phyloP scores from a whole-genome alignment of 2,797 vertebrate species.

The Petrocephalus sullivani region DNA sequence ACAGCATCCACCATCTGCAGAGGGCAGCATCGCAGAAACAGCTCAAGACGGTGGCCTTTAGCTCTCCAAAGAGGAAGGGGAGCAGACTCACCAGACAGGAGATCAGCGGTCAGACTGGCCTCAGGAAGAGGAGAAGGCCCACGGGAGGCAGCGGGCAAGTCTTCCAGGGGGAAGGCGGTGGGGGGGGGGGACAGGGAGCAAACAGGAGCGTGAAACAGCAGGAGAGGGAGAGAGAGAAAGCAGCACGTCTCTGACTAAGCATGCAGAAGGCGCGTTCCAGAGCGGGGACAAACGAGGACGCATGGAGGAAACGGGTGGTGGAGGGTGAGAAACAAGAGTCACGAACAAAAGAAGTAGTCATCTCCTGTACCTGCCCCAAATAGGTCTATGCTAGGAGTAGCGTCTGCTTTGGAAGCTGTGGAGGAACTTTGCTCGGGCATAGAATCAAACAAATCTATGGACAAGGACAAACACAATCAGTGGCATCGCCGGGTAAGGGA shows the following conservation, averaged over 20 bases:
- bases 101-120: conserved; percentile 80
- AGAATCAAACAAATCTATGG: conserved; percentile 98
- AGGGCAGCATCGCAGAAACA: neutral
- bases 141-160: conserved; percentile 85
- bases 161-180: conserved; percentile 59
- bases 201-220: conserved; percentile 29
- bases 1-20: neutral
- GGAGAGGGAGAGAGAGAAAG: conserved; percentile 25
- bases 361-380: conserved; percentile 96
- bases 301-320: conserved; percentile 42
- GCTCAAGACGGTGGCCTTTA: neutral
- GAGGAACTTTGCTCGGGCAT: conserved; percentile 82
- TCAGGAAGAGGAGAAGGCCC: conserved; percentile 92
- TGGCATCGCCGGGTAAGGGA: conserved; percentile 12
- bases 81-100: conserved; percentile 78
- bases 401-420: conserved; percentile 87
- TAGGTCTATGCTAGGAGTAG: conserved; percentile 97
- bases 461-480: conserved; percentile 84
- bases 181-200: conserved; percentile 58
- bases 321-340: conserved; percentile 51
- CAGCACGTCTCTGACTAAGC: conserved; percentile 13
- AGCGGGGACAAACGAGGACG: conserved; percentile 65
- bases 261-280: conserved; percentile 53
- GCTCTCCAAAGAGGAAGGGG: conserved; percentile 29
- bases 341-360: conserved; percentile 49